A percentile compares a stretch with the other conserved stretches of the same genome.
Evolutionary conservation across 2,113 vertebrate genomes (phyloP).

Genomic region (Heterocephalus glaber): DNA sequence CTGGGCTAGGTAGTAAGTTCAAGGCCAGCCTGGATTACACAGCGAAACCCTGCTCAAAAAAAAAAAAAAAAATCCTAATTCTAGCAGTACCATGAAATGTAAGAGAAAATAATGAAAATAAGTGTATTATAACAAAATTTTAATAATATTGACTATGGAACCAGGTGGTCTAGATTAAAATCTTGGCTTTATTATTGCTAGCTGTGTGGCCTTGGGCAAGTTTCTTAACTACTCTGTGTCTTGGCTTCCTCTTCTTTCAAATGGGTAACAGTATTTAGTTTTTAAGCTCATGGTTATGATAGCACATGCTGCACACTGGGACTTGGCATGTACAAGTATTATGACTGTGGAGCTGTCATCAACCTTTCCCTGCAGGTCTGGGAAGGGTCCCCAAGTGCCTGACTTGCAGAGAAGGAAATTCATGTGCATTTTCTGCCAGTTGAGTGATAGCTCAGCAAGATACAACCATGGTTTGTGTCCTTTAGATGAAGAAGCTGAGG

Average conservation of each 20-base stretch:
- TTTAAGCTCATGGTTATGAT: background rate
- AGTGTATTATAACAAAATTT: background rate
- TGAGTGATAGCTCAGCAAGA: background rate
- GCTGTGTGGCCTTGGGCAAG: background rate
- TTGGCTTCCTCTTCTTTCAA: background rate
- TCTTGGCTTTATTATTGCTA: background rate
- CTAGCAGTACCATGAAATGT: background rate
- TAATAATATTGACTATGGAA: background rate
- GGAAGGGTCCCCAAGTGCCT: background rate
- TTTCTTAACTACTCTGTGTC: background rate
- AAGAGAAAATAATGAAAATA: slow-evolving; percentile 3
- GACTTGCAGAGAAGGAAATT: background rate
- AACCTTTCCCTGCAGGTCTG: background rate
- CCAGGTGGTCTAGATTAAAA: background rate
- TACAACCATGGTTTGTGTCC: background rate
- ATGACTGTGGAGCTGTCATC: background rate
- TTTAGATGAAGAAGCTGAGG: background rate
- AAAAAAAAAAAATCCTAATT: background rate
- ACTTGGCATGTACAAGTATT: background rate
- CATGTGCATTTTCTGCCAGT: background rate
- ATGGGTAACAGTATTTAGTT: background rate
- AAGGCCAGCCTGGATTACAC: background rate
- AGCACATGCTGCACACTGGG: background rate
- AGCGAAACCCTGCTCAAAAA: background rate
- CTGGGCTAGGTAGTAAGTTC: background rate